These are phyloP conservation scores for Lepidonotus clava DNA, from an alignment of 2,888 invertebrate genomes.

Conservation along the genomic window DNA sequence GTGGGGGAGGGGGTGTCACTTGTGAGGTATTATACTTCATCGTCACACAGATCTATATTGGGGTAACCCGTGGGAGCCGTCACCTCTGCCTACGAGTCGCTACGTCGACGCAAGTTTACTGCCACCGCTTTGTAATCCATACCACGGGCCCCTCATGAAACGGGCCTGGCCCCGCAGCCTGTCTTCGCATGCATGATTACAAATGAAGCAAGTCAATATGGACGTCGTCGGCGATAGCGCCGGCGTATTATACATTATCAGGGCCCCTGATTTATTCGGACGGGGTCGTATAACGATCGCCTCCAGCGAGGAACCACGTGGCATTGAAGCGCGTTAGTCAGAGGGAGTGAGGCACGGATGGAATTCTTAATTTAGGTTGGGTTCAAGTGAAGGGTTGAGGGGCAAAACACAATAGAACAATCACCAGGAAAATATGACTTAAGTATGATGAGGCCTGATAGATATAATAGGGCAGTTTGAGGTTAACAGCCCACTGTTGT, in stretches of 20 bases:
- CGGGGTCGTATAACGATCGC: conserved; percentile 2
- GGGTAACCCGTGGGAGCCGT: neutral
- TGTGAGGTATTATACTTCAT: no score
- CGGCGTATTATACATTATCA: conserved; percentile 7
- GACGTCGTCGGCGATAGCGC: neutral
- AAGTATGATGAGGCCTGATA: no score
- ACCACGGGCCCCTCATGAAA: conserved; percentile 16
- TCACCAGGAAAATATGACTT: no score
- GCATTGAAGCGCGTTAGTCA: neutral
- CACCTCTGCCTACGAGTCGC: neutral
- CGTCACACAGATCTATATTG: no score
- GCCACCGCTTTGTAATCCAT: conserved; percentile 24
- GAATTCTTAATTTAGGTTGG: neutral
- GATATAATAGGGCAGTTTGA: no score
- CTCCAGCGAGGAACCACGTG: neutral
- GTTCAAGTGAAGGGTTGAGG: conserved; percentile 1
- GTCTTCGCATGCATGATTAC: conserved; percentile 24
- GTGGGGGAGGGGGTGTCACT: neutral
- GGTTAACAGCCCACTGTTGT: no score
- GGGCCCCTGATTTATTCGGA: neutral
- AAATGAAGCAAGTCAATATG: conserved; percentile 22
- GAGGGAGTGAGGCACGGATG: neutral
- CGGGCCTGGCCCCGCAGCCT: neutral
- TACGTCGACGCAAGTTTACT: conserved; percentile 19
- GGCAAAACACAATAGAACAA: no score